These are phyloP conservation scores for Trissonchulus latispiculum DNA, from an alignment of 2,888 invertebrate species.

Conservation along the genomic window DNA sequence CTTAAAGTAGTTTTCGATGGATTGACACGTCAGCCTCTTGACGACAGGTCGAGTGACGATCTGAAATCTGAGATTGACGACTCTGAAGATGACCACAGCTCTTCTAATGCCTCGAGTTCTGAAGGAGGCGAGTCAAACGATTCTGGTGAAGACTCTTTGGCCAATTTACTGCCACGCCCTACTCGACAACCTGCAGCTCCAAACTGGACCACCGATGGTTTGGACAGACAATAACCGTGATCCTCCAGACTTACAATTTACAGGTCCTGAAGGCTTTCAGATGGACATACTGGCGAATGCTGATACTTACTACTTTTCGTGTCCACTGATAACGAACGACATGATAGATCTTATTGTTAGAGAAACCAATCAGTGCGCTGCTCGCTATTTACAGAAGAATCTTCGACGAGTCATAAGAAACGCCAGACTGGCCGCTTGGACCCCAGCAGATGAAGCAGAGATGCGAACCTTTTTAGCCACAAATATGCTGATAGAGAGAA, in stretches of 20 bases:
- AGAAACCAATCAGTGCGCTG: constrained; percentile 12
- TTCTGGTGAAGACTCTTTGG: not conserved
- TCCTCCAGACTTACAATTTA: not conserved
- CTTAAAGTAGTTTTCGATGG: no score
- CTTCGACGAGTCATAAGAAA: not conserved
- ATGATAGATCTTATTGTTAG: not conserved
- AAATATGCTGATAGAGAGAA: no score
- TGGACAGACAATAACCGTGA: not conserved
- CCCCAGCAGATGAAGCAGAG: not conserved
- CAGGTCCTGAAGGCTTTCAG: not conserved
- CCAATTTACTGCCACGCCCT: not conserved
- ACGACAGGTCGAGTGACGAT: no score
- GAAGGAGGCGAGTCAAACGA: no score
- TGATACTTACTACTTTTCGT: not conserved
- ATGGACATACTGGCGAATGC: not conserved
- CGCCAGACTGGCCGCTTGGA: not conserved
- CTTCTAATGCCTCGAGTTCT: no score
- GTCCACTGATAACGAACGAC: not conserved
- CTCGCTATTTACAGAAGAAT: not conserved
- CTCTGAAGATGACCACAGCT: no score
- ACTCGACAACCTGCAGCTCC: not conserved
- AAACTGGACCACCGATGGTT: not conserved
- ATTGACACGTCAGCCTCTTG: no score
- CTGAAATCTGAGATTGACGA: no score
- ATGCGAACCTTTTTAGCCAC: not conserved